Conservation (phyloP, 2,888 invertebrate genomes). For the Lacanobia oleracea region DNA sequence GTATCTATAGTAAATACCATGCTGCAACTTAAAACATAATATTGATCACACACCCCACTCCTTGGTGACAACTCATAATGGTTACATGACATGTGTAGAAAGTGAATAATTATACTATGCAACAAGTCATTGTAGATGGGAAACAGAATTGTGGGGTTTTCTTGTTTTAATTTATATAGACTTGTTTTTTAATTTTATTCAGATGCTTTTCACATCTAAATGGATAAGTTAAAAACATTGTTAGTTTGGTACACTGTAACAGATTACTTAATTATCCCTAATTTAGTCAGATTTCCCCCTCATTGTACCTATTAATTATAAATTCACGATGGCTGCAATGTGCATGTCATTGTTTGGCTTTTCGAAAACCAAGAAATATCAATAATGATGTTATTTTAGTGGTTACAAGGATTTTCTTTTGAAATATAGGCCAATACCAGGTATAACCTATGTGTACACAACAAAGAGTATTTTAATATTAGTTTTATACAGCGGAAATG, state of each 20-base stretch:
- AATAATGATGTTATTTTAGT: not conserved
- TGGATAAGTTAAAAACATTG: not conserved
- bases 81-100: too few relatives aligned
- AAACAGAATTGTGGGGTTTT: not conserved
- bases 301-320: slow-evolving; percentile 11
- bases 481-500: not conserved
- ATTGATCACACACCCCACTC: not conserved
- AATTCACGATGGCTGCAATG: slow-evolving; percentile 48
- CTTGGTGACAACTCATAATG: not conserved
- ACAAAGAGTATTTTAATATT: slow-evolving; percentile 27
- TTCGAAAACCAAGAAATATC: slow-evolving; percentile 1
- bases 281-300: not conserved
- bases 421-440: slow-evolving; percentile 13
- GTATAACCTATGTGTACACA: slow-evolving; percentile 31
- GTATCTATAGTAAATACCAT: not conserved
- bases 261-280: not conserved
- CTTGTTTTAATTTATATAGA: not conserved
- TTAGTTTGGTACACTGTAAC: not conserved
- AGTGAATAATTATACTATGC: too few relatives aligned
- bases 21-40: not conserved
- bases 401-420: not conserved
- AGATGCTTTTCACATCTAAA: not conserved
- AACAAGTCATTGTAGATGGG: too few relatives aligned
- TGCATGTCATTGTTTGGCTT: slow-evolving; percentile 40
- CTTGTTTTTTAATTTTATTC: not conserved